These are phyloP conservation scores for Anorthoa munda DNA, from an alignment of 2,888 invertebrate species.

Conservation along the genomic window DNA sequence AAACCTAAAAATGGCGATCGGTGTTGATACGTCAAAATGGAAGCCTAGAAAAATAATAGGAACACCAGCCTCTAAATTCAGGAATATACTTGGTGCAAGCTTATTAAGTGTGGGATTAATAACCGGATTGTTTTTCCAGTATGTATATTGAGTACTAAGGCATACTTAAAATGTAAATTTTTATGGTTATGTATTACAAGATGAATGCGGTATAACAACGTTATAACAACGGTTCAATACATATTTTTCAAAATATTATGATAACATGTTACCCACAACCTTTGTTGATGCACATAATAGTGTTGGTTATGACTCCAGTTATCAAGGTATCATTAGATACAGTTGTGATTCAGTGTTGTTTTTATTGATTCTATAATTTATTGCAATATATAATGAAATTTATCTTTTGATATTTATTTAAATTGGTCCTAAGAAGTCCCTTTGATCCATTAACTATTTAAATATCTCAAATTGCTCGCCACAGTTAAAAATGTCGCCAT, in stretches of 20 bases:
- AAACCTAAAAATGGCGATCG: slow-evolving; percentile 86
- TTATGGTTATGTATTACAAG: slow-evolving; percentile 68
- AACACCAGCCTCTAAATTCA: slow-evolving; percentile 91
- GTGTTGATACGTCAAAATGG: slow-evolving; percentile 90
- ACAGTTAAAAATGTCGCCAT: background rate
- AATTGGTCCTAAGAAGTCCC: background rate
- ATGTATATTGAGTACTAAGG: slow-evolving; percentile 56
- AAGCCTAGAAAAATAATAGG: slow-evolving; percentile 93
- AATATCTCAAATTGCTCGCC: background rate
- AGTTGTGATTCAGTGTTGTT: background rate
- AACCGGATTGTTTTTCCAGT: slow-evolving; percentile 88
- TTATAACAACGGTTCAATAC: background rate
- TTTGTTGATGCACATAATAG: background rate
- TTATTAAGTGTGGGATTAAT: slow-evolving; percentile 84
- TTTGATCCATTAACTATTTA: background rate
- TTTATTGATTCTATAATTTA: too few species aligned
- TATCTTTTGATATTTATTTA: background rate
- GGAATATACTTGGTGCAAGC: slow-evolving; percentile 90
- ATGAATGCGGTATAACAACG: background rate
- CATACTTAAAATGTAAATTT: slow-evolving; percentile 5
- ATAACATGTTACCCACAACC: background rate
- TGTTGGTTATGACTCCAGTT: background rate
- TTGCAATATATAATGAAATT: too few species aligned
- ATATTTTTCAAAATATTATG: slow-evolving; percentile 1
- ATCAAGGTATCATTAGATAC: background rate